These are phyloP conservation scores for Probaryconus sp. DNA, from an alignment of 1,140 invertebrate species.

Conservation along the genomic window DNA sequence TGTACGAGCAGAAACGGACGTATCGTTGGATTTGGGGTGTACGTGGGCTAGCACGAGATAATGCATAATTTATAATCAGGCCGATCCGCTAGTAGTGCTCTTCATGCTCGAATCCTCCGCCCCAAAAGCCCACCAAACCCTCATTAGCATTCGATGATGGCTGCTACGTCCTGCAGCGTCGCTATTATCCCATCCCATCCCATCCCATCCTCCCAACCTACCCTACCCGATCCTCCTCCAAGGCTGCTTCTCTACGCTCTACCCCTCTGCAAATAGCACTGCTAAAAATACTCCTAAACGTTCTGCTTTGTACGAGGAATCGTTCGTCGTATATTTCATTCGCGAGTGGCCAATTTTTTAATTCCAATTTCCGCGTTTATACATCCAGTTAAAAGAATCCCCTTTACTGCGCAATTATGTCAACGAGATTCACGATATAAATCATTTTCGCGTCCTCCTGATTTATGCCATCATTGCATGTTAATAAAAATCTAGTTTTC, in stretches of 20 bases:
- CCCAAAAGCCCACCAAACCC: slow-evolving; percentile 73
- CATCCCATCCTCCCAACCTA: slow-evolving; percentile 63
- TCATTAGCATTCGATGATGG: slow-evolving; percentile 80
- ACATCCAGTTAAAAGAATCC: neutral
- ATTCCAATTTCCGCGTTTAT: neutral
- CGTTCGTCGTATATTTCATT: neutral
- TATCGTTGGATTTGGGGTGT: slow-evolving; percentile 68
- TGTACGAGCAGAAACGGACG: slow-evolving; percentile 42
- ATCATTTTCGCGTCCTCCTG: slow-evolving; percentile 2
- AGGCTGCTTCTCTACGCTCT: slow-evolving; percentile 18
- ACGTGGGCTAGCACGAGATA: slow-evolving; percentile 72
- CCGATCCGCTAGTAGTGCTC: slow-evolving; percentile 66
- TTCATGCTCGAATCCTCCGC: slow-evolving; percentile 63
- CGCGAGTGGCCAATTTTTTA: neutral
- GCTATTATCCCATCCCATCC: slow-evolving; percentile 75
- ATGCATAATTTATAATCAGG: slow-evolving; percentile 79
- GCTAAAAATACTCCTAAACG: slow-evolving; percentile 52
- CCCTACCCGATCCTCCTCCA: slow-evolving; percentile 55
- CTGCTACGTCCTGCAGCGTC: slow-evolving; percentile 76
- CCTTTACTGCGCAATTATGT: neutral
- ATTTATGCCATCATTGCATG: neutral
- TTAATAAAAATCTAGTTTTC: neutral
- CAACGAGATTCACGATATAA: neutral
- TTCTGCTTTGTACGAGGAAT: slow-evolving; percentile 18
- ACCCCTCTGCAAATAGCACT: slow-evolving; percentile 44